Evolutionary conservation across 2,888 invertebrate genomes (phyloP), one percentile per base, ranked within the genome.

Genomic region (Cancer borealis): DNA sequence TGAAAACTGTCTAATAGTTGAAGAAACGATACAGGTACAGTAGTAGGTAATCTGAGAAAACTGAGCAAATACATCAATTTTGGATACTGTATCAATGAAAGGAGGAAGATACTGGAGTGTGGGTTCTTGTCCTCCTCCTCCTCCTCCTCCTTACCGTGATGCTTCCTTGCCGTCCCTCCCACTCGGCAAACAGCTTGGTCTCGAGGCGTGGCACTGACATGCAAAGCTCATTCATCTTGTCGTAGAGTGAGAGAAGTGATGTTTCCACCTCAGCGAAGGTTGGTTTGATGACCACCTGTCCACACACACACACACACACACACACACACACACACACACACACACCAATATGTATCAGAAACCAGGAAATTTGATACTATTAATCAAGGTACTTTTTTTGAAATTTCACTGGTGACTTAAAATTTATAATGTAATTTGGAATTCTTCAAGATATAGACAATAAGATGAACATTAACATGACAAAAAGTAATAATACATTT

Each of bases 151-250:
- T 39, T 30, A 94, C 94, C 47, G 87, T 88, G 46, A 96, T 93
- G 49, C 95, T 93, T 94, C 96, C 96, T 95, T 96, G 93, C 95
- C 95, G 88, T 73, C 96, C 96, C 95, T 96, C 96, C 96, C 97
- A 97, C 96, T 98, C 98, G 96, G 98, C 97, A 96, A 98, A 98
- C n/a, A 97, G 96, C 88, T 98, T 97, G 0, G 98, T 98, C 96
- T 99, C 99, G 87, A 99, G 97, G 93, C 98, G 97, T 0, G 98
- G 98, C 92, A 98, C 97, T 66, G 97, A 97, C 95, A 97, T 97
- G 54, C 98, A 98, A 0, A 98, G 97, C 95, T 98, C 97, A 17
- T 98, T 97, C 96, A 99, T 97, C n/a, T 97, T 97, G 96, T 98
- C 98, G 95, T 98, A 97, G 39, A 98, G 97, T 90, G 97, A 97